Evolutionary conservation across 2,797 vertebrate genomes (phyloP).

Genomic region (Morus bassanus): DNA sequence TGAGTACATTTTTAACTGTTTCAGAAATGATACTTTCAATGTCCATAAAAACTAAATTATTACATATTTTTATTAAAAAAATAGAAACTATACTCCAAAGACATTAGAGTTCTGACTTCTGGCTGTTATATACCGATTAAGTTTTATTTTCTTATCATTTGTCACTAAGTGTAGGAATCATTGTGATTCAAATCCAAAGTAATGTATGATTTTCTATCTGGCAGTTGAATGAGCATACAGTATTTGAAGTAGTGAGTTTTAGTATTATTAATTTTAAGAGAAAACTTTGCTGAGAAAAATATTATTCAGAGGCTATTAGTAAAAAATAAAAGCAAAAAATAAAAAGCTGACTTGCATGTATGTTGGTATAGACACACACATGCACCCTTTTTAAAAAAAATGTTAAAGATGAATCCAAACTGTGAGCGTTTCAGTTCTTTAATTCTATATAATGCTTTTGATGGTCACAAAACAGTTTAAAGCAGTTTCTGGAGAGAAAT

Average conservation of each 20-base stretch:
- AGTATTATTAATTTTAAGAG: not conserved
- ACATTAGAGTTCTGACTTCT: not conserved
- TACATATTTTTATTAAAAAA: not conserved
- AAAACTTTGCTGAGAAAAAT: not conserved
- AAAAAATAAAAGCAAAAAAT: not conserved
- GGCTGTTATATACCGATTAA: not conserved
- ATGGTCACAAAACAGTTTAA: not conserved
- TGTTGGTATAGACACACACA: not conserved
- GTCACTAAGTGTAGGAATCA: not conserved
- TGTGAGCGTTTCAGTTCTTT: not conserved
- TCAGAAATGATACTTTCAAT: not conserved
- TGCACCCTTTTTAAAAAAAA: not conserved
- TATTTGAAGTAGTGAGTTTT: not conserved
- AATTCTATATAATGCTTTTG: not conserved
- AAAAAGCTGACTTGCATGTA: not conserved
- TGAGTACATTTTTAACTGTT: not conserved
- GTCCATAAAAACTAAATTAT: not conserved
- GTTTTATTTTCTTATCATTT: not conserved
- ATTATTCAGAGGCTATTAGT: not conserved
- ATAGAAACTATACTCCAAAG: not conserved
- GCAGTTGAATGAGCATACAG: not conserved
- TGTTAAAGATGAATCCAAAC: not conserved
- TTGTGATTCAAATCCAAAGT: not conserved
- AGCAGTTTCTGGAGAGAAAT: not conserved
- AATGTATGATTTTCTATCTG: not conserved